Base-by-base conservation (phyloP, 2,797 vertebrate species). In the Sebastes iracundus region DNA sequence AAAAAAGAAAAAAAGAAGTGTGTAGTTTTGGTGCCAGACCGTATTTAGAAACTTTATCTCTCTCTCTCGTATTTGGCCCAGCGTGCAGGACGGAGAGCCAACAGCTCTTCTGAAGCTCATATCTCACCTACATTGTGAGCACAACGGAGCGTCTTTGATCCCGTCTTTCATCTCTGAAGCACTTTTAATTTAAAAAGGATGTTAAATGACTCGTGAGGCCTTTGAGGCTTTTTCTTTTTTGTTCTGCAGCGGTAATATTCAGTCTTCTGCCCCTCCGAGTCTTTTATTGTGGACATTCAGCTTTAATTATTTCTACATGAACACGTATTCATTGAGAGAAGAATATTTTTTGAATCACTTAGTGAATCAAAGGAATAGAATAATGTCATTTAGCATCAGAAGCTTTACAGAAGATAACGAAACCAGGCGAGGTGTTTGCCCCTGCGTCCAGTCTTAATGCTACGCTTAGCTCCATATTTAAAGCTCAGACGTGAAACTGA, bases 161-260 rank as follows among this genome's bases (percentile, higher is more conserved):
- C n/a, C 0, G 8, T 11, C 64, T 80, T 79, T 85, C 55, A 79
- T 76, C 77, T 70, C 14, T 49, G 72, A 32, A 10, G 55, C 46
- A 4, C 7, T 60, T 46, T 46, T 0, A 18, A 8, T 68, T 70
- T 78, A 35, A 68, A 80, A 70, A 64, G 62, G 59, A 82, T 3
- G 63, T 42, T 75, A 55, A 81, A 89, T 64, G 68, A 73, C 76
- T 61, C 33, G 20, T 56, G 64, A 62, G 7, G 28, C 18, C 53
- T 88, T 79, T 86, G 77, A 86, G 14, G 38, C 14, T 42, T 42
- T 42, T 84, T 32, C 72, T 56, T 70, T 59, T 69, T 30, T 22
- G 35, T 59, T 55, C 23, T 12, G 13, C 23, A 11, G 55, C 79
- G 59, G 46, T 75, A n/a, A 67, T 32, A n/a, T n/a, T 23, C 55